Base-by-base conservation (phyloP, 2,113 vertebrate genomes). In the Melanostigma gelatinosum region DNA sequence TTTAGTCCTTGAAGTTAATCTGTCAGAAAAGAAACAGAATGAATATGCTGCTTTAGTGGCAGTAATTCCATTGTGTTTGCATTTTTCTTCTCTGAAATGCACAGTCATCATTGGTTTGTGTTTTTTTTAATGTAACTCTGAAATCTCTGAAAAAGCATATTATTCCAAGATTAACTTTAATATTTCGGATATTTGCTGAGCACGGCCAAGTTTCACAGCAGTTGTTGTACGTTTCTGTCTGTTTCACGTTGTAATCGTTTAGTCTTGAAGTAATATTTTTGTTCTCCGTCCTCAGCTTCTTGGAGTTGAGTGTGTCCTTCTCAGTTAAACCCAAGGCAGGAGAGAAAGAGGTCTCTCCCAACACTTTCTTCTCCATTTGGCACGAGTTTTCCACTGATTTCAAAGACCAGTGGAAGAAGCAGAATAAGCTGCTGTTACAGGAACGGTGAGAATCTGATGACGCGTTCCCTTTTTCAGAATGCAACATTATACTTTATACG, bases 331-430 rank as follows among this genome's bases (percentile, higher is more conserved):
- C 97, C 87, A 99, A 98, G 94, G 89, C 96, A 48, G 97, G 97
- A 32, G 98, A 99, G 90, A 99, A 98, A 84, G 97, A 99, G 89
- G 98, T 97, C 40, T 97, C 97, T 54, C 97, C 96, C 54, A 96
- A 96, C 94, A 96, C 96, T 78, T 95, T 99, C 89, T 99, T 99
- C 95, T 96, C 96, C 77, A 85, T 97, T 94, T 99, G 98, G 98
- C 96, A 98, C 46, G 97, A 99, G 94, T 99, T 99, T 93, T 97
- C 97, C 85, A 95, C 96, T 29, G 96, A 99, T 93, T 99, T 99
- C 93, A 99, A 99, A 95, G 98, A 99, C 29, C 96, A 96, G 57
- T 99, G 97, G 98, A 99, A 99, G 93, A 98, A 96, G 86, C 96
- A 98, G 88, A 99, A 97, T 89, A 99, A 97, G 88, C 89, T 96